Evolutionary conservation across 2,113 vertebrate species (phyloP).

Genomic region (Rhea pennata): DNA sequence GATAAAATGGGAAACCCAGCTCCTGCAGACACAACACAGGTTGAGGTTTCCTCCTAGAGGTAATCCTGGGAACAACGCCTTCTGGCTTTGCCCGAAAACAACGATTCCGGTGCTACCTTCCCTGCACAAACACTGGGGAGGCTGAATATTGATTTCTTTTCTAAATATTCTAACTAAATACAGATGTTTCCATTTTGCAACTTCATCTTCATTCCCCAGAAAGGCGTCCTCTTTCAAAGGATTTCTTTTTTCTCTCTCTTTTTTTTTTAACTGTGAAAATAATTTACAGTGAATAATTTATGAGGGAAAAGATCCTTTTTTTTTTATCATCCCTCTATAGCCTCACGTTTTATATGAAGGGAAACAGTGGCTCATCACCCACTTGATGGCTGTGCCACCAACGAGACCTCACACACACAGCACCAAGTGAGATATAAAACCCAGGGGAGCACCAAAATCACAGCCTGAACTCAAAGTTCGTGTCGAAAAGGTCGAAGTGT

Average conservation of each 20-base stretch:
- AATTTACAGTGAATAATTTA: no score
- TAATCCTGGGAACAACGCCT: conserved; percentile 70
- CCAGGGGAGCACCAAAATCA: background rate
- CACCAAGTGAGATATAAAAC: background rate
- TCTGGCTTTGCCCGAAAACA: conserved; percentile 58
- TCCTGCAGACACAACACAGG: conserved; percentile 70
- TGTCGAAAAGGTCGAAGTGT: background rate
- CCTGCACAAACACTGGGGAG: conserved; percentile 60
- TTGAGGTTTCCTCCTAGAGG: conserved; percentile 86
- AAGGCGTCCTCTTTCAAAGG: conserved; percentile 17
- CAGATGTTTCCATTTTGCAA: conserved; percentile 38
- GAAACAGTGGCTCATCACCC: accelerated
- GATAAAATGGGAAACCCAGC: conserved; percentile 58
- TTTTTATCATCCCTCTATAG: background rate
- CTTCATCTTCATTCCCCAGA: conserved; percentile 42
- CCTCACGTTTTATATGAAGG: background rate
- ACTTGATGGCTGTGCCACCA: background rate
- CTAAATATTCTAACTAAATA: conserved; percentile 50
- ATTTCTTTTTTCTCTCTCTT: background rate
- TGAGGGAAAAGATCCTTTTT: background rate
- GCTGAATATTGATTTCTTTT: conserved; percentile 57
- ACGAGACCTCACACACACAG: accelerated
- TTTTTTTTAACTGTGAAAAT: background rate
- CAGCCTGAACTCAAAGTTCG: accelerated
- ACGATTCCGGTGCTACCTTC: conserved; percentile 64